Base-by-base conservation (phyloP, 2,888 invertebrate species). In the Corbicula japonica region DNA sequence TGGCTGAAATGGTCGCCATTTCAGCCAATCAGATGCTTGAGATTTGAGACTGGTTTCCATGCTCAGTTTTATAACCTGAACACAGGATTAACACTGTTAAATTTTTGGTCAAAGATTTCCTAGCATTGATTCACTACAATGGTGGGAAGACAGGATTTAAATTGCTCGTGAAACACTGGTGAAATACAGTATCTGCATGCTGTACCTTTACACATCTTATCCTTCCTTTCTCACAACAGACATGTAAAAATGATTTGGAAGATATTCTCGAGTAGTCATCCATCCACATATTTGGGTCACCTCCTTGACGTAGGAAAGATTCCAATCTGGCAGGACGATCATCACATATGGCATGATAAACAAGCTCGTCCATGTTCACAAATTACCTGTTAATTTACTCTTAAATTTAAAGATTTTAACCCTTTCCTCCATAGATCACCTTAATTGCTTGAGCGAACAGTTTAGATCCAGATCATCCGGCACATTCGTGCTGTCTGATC, bases 161-260 rank as follows among this genome's bases (percentile, higher is more conserved):
- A n/a, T n/a, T n/a, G n/a, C n/a, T n/a, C n/a, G 10, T 12, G 41
- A 15, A 10, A 41, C 41, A 41, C 15, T 10, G 12, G 15, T 41
- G 10, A 41, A 41, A 18, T 21, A 5, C 46, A 46, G 21, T 5
- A 46, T 12, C 12, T 15, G 12, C 12, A 15, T 21, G 5, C 18
- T 28, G n/a, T 72, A 80, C 56, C 54, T 86, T 84, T 26, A 84
- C 88, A 72, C 90, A 90, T 21, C 86, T 85, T 8, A 80, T 76
- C 10, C 86, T 77, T 1, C 90, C 92, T 76, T 90, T 91, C 50
- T 88, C 91, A 82, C 91, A 90, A 70, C 88, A 88, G 0, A 92
- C 80, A 63, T 91, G 91, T 5, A 92, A 80, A 32, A 89, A 75
- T 8, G 88, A 84, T 74, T 89, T 90, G 6, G 88, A 83, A 38